Percentiles rank a stretch among this genome's conserved stretches.
Conservation (phyloP, 64 coral and sea anemone genomes). For the Pocillopora damicornis region DNA sequence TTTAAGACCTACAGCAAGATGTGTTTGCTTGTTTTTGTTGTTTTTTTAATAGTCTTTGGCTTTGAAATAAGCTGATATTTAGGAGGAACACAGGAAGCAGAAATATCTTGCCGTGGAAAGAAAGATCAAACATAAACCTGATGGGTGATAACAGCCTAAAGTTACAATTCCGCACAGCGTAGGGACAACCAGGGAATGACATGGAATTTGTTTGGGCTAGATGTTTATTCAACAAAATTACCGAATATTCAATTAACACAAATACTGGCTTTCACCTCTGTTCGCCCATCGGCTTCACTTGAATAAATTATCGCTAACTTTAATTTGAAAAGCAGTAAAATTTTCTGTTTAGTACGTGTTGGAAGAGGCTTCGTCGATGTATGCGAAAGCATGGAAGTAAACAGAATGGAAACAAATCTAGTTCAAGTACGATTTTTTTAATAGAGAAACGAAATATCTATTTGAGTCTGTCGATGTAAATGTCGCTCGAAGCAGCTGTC, state of each 20-base stretch:
- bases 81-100: neutral
- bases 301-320: constrained; percentile 24
- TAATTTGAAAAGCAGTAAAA: neutral
- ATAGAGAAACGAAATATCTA: neutral
- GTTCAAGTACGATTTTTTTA: neutral
- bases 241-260: constrained; percentile 39
- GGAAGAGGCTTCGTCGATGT: neutral
- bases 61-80: no score
- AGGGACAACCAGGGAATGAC: neutral
- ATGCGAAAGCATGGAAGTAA: neutral
- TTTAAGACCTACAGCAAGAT: neutral
- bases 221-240: constrained; percentile 22
- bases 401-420: neutral
- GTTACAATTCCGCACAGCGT: neutral
- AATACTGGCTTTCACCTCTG: constrained; percentile 21
- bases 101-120: neutral
- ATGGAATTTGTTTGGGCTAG: neutral
- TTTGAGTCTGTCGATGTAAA: constrained; percentile 3
- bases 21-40: neutral
- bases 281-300: neutral
- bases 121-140: neutral
- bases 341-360: neutral
- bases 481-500: constrained; percentile 31
- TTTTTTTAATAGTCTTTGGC: neutral
- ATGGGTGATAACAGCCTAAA: neutral